Evolutionary conservation across 92 coral and sea anemone genomes (phyloP).

Genomic region (Epizoanthus ramosus): DNA sequence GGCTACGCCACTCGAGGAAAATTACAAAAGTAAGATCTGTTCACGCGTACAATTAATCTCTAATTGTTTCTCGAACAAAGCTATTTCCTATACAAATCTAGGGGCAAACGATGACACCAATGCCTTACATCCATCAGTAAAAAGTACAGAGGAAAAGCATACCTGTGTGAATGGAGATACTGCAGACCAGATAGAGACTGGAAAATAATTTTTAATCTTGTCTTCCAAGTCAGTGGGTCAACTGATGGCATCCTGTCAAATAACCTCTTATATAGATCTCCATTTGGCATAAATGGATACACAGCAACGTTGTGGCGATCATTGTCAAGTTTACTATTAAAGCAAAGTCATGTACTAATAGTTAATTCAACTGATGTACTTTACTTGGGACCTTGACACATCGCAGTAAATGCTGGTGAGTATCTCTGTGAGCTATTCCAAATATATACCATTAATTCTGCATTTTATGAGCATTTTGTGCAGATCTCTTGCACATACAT

Average conservation of each 20-base stretch:
- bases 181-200: conserved; percentile 1
- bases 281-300: conserved; percentile 8
- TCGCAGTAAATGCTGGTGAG: no score
- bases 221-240: background rate
- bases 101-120: no score
- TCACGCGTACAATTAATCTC: no score
- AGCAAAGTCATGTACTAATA: background rate
- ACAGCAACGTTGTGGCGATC: background rate
- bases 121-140: no score
- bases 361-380: background rate
- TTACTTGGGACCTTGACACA: background rate
- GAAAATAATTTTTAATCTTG: background rate
- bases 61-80: no score
- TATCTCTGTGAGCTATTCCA: no score
- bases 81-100: no score
- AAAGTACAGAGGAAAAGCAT: background rate
- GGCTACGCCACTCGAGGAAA: no score
- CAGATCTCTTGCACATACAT: no score
- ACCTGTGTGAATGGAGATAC: conserved; percentile 17
- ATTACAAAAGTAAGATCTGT: no score
- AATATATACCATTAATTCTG: no score
- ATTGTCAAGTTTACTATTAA: background rate
- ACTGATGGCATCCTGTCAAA: background rate
- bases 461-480: no score
- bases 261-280: conserved; percentile 2